Conservation (phyloP, 2,888 invertebrate species). For the Tetragnatha montana region DNA sequence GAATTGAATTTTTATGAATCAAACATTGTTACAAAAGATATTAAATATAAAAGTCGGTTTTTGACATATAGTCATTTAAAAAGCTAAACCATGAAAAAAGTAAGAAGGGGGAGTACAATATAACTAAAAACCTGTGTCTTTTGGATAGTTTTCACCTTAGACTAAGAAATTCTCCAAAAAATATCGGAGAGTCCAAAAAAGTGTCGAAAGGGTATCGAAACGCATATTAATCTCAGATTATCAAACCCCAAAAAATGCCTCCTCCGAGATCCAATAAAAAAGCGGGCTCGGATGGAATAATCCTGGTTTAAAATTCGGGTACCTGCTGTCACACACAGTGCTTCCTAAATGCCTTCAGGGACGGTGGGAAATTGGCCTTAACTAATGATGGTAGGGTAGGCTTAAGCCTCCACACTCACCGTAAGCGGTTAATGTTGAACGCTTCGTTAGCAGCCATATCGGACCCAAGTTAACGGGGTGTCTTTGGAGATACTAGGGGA, state of each 20-base stretch:
- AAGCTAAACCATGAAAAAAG: too few species aligned
- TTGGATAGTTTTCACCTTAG: too few species aligned
- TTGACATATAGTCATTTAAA: too few species aligned
- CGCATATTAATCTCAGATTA: slow-evolving; percentile 53
- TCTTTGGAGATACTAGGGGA: slow-evolving; percentile 59
- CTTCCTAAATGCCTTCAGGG: slow-evolving; percentile 67
- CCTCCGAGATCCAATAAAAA: slow-evolving; percentile 49
- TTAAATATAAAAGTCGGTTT: neutral
- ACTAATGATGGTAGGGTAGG: slow-evolving; percentile 68
- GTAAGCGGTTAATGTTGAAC: slow-evolving; percentile 68
- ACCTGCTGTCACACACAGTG: slow-evolving; percentile 53
- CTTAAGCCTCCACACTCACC: slow-evolving; percentile 46
- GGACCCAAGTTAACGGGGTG: slow-evolving; percentile 66
- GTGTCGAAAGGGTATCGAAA: slow-evolving; percentile 20
- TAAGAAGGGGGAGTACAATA: too few species aligned
- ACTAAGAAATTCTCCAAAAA: too few species aligned
- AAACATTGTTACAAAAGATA: neutral
- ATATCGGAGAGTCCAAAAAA: neutral
- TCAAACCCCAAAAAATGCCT: slow-evolving; percentile 14
- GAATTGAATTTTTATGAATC: neutral
- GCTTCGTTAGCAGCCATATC: slow-evolving; percentile 68
- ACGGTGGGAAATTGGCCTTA: slow-evolving; percentile 67
- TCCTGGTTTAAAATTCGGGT: slow-evolving; percentile 62
- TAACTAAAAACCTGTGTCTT: too few species aligned
- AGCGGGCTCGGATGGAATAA: slow-evolving; percentile 52